phyloP scores from a whole-genome alignment of 2,113 vertebrate species.

The Atherinomorus stipes region DNA sequence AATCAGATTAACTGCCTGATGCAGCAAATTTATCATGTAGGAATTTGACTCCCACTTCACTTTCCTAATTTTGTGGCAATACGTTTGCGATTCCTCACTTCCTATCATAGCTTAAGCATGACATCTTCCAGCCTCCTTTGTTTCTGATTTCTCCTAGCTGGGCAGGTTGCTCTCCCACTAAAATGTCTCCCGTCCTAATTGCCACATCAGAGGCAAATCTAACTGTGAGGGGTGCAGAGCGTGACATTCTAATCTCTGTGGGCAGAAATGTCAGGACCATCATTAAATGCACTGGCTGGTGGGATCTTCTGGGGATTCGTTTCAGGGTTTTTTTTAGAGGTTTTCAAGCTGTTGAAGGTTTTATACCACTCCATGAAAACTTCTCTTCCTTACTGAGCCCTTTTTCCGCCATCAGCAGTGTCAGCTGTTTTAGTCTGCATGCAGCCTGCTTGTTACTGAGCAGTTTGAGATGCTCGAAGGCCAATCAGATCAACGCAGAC shows the following conservation, averaged over 20 bases:
- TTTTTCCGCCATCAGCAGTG: slow-evolving; percentile 37
- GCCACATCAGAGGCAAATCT: slow-evolving; percentile 61
- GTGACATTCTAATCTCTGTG: slow-evolving; percentile 60
- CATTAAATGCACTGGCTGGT: slow-evolving; percentile 53
- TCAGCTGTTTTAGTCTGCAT: slow-evolving; percentile 57
- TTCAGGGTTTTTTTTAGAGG: slow-evolving; percentile 18
- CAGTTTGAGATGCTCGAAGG: slow-evolving; percentile 49
- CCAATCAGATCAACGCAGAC: slow-evolving; percentile 43
- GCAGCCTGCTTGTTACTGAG: slow-evolving; percentile 51
- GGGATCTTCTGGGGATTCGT: background rate
- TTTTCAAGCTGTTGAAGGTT: slow-evolving; percentile 23
- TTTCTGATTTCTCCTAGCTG: slow-evolving; percentile 22
- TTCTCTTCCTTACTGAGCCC: slow-evolving; percentile 15
- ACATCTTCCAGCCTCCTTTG: slow-evolving; percentile 18
- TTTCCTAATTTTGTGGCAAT: too few species aligned
- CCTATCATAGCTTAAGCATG: slow-evolving; percentile 12
- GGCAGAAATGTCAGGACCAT: slow-evolving; percentile 70
- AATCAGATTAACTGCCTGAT: background rate
- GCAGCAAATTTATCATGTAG: background rate
- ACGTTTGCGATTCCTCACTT: slow-evolving; percentile 9
- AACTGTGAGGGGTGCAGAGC: slow-evolving; percentile 51
- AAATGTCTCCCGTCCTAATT: slow-evolving; percentile 58
- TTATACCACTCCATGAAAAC: slow-evolving; percentile 30
- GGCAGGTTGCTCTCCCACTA: slow-evolving; percentile 45
- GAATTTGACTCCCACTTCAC: too few species aligned